A percentile compares a stretch with the other conserved stretches of the same genome.
Evolutionary conservation across 2,888 invertebrate genomes (phyloP).

Genomic region (Trachelus iudaicus): DNA sequence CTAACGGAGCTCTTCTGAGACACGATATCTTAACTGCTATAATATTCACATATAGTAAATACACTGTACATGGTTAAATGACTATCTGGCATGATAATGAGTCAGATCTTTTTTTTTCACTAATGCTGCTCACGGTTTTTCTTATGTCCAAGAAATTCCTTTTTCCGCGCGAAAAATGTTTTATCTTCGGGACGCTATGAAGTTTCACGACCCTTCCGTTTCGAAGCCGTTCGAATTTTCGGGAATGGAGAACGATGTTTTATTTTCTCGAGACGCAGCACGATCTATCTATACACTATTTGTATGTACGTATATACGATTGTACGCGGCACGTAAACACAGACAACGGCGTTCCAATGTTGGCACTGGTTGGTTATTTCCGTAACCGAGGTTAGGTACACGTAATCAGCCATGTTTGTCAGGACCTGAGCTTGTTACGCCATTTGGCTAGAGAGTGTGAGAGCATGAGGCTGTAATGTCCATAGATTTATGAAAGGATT

Average conservation of each 20-base stretch:
- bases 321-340: not conserved
- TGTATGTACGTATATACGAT: not conserved
- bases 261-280: not conserved
- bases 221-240: not conserved
- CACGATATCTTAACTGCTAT: not conserved
- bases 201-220: not conserved
- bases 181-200: not conserved
- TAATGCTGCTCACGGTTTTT: not conserved
- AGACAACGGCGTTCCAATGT: not conserved
- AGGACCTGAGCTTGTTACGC: conserved; percentile 49
- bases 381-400: conserved; percentile 43
- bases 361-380: conserved; percentile 30
- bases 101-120: not conserved
- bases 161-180: not conserved
- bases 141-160: not conserved
- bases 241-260: not conserved
- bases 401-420: conserved; percentile 51
- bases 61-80: not conserved
- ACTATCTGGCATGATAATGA: not conserved
- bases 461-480: conserved; percentile 11
- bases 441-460: conserved; percentile 34
- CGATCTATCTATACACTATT: not conserved
- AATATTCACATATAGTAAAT: not conserved
- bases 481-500: conserved; percentile 35
- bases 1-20: not conserved